Evolutionary conservation across 2,113 vertebrate genomes (phyloP).

Genomic region (Triplophysa tibetana): DNA sequence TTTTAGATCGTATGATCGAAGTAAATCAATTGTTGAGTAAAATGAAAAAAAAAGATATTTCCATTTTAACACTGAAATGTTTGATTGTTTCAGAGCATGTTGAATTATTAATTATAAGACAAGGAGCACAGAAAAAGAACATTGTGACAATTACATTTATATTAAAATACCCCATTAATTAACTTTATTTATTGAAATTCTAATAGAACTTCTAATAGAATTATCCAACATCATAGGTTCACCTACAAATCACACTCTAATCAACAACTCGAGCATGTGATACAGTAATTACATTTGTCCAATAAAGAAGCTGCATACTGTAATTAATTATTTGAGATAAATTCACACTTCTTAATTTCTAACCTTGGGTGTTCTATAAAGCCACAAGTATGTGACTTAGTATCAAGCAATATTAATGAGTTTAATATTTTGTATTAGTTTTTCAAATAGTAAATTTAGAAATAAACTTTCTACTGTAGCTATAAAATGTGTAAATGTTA

Average conservation of each 20-base stretch:
- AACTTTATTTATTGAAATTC: background rate
- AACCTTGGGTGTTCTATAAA: background rate
- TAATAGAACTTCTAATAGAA: background rate
- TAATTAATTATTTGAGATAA: background rate
- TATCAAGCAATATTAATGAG: no score
- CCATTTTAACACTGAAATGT: no score
- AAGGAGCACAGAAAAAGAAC: background rate
- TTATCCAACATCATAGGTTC: background rate
- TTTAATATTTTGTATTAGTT: no score
- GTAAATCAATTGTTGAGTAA: no score
- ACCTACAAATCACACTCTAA: background rate
- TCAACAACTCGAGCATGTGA: background rate
- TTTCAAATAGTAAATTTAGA: background rate
- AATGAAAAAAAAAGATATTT: no score
- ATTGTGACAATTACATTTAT: background rate
- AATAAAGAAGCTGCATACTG: background rate
- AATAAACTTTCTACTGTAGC: no score
- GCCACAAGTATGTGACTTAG: no score
- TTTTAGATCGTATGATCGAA: no score
- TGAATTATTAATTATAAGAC: background rate
- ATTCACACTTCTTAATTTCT: background rate
- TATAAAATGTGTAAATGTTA: no score
- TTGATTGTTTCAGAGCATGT: no score
- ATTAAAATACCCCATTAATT: background rate
- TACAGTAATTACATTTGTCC: slow-evolving; percentile 3